A percentile compares a stretch with the other conserved stretches of the same genome.
Evolutionary conservation across 64 coral and sea anemone species (phyloP).

Genomic region (Montipora capricornis): DNA sequence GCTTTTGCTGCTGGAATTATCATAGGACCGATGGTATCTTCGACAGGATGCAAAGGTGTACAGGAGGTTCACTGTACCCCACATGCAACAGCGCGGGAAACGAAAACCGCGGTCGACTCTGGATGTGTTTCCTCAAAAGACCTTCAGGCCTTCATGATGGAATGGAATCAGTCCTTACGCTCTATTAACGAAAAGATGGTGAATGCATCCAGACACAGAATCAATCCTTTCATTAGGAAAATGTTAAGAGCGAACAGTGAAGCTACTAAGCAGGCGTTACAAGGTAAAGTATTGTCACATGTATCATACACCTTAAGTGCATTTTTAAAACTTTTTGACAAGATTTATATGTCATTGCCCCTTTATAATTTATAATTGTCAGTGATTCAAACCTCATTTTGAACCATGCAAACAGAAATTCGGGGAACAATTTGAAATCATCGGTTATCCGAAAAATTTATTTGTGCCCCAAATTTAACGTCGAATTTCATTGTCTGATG

Average conservation of each 20-base stretch:
- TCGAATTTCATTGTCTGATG: not conserved
- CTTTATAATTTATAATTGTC: not conserved
- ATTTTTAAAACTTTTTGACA: not conserved
- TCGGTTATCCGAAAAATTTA: too few relatives aligned
- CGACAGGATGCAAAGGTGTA: not conserved
- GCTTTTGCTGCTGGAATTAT: conserved; percentile 27
- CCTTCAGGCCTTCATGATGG: not conserved
- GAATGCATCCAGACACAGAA: conserved; percentile 1
- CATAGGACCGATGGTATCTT: conserved; percentile 8
- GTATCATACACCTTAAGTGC: not conserved
- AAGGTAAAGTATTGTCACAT: conserved; percentile 7
- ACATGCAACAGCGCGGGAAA: not conserved
- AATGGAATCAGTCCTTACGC: not conserved
- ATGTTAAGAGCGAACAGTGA: not conserved
- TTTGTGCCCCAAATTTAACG: too few relatives aligned
- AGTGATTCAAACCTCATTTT: not conserved
- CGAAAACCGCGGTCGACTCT: not conserved
- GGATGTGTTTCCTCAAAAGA: conserved; percentile 8
- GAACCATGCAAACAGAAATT: not conserved
- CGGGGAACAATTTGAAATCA: too few relatives aligned
- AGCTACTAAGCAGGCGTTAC: conserved; percentile 2
- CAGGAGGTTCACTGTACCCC: not conserved
- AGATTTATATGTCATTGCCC: not conserved
- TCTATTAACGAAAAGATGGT: conserved; percentile 21
- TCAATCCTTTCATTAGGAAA: conserved; percentile 16